phyloP scores from a whole-genome alignment of 30 jellyfish, hydroid and myxozoan species.

The Catostylus mosaicus region DNA sequence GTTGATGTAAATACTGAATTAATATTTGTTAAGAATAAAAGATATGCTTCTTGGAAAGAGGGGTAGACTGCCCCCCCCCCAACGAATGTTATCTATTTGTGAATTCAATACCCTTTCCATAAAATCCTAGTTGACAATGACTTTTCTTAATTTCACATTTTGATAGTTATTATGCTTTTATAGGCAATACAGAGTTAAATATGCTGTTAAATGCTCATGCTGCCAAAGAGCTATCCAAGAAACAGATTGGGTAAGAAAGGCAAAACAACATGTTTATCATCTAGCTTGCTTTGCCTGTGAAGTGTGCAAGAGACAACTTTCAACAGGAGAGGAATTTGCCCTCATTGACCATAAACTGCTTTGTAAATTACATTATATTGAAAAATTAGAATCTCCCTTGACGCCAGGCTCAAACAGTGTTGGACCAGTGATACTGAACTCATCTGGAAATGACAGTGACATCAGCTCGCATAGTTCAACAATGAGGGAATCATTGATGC shows the following conservation, averaged over 20 bases:
- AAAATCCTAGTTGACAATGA: too few relatives aligned
- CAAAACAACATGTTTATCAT: slow-evolving; percentile 90
- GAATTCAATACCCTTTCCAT: too few relatives aligned
- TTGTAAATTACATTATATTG: slow-evolving; percentile 93
- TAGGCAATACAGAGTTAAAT: slow-evolving; percentile 69
- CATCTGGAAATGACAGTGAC: slow-evolving; percentile 66
- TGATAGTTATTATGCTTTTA: background rate
- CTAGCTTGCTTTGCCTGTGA: slow-evolving; percentile 98
- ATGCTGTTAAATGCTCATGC: slow-evolving; percentile 86
- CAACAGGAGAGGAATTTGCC: slow-evolving; percentile 99
- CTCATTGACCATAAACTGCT: slow-evolving; percentile 79
- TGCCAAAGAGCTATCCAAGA: slow-evolving; percentile 90
- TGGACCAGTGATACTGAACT: slow-evolving; percentile 39
- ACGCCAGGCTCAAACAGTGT: slow-evolving; percentile 55
- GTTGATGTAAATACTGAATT: too few relatives aligned
- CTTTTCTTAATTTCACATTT: background rate
- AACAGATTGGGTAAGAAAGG: slow-evolving; percentile 95
- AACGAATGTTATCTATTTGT: too few relatives aligned
- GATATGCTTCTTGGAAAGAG: too few relatives aligned
- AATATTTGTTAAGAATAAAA: too few relatives aligned
- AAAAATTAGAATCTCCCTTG: slow-evolving; percentile 84
- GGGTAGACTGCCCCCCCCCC: too few relatives aligned
- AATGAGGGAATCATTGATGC: slow-evolving; percentile 38
- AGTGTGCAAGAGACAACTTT: slow-evolving; percentile 90
- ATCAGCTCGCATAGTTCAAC: slow-evolving; percentile 60